Evolutionary conservation across 2,888 invertebrate genomes (phyloP).

Genomic region (Cheilosia soror): DNA sequence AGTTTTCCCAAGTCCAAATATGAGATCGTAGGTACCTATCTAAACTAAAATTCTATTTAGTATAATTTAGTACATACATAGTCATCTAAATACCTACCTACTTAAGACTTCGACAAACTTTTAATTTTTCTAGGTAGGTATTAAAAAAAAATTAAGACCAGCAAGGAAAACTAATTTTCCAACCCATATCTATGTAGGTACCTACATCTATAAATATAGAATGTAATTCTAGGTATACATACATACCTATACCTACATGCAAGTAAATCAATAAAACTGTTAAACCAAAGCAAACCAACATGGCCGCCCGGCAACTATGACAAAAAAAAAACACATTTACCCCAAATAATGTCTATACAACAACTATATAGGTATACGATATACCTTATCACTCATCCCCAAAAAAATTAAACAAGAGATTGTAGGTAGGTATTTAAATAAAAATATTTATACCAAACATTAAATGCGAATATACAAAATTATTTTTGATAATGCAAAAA

Average conservation of each 20-base stretch:
- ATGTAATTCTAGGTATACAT: background rate
- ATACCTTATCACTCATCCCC: constrained; percentile 17
- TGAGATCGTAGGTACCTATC: no score
- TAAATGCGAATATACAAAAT: background rate
- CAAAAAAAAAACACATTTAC: constrained; percentile 32
- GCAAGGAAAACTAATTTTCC: background rate
- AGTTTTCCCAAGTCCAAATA: no score
- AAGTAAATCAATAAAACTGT: constrained; percentile 73
- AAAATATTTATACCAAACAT: background rate
- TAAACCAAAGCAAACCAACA: constrained; percentile 65
- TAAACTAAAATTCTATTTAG: no score
- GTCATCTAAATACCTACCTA: no score
- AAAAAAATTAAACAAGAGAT: constrained; percentile 11
- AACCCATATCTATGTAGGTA: constrained; percentile 11
- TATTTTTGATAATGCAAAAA: constrained; percentile 8
- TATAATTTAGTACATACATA: no score
- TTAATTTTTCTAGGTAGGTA: no score
- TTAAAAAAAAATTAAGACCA: background rate
- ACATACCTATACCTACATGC: constrained; percentile 32
- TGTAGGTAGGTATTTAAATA: background rate
- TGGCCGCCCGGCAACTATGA: constrained; percentile 69
- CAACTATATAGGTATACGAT: constrained; percentile 1
- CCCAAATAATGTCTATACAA: constrained; percentile 25
- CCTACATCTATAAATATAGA: constrained; percentile 23
- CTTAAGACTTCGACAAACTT: no score